Base-by-base conservation (phyloP, 2,113 vertebrate genomes). In the Cololabis saira region DNA sequence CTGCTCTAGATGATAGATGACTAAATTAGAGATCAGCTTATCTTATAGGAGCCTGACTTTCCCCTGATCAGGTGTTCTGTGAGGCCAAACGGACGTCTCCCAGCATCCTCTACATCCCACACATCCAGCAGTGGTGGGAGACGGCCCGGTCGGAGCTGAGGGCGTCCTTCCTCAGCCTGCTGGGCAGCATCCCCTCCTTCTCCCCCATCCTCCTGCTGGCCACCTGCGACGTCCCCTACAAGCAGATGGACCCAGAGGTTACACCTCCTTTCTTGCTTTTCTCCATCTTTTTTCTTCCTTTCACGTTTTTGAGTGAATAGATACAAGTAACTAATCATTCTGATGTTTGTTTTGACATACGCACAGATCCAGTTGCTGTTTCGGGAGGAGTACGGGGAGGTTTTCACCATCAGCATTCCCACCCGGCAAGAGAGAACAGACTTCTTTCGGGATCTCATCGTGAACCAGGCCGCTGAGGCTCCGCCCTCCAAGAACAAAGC, bases 61-160 rank as follows among this genome's bases (percentile, higher is more conserved):
- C 15, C 18, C 12, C 44, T n/a, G 13, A 21, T 42, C 73, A 97
- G 96, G 33, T 95, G 80, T 94, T 97, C 66, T 82, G 76, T 24
- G 95, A 96, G 87, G 95, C 95, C 55, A 93, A 93, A 71, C 91
- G 92, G 30, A 95, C 94, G 2, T 92, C 93, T 60, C 96, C 95
- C 41, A 96, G 95, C 79, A 91, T 97, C 63, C 71, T 97, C 22
- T 97, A 95, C 79, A 60, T 96, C 15, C 95, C 96, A 30, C 90
- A 93, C 74, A 90, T 96, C 54, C 89, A 95, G 78, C 76, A 89
- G 60, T 96, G 95, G 96, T 97, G 96, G 96, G 95, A 96, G 19
- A 91, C 92, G 0, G 91, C 90, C 43, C 92, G 91, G 51, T 21
- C 60, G 12, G 87, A 94, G 0, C 13, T 97, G 52, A 94, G 88